A percentile compares a stretch with the other conserved stretches of the same genome.
phyloP scores from a whole-genome alignment of 2,888 invertebrate genomes.

The Campoplex nolae region DNA sequence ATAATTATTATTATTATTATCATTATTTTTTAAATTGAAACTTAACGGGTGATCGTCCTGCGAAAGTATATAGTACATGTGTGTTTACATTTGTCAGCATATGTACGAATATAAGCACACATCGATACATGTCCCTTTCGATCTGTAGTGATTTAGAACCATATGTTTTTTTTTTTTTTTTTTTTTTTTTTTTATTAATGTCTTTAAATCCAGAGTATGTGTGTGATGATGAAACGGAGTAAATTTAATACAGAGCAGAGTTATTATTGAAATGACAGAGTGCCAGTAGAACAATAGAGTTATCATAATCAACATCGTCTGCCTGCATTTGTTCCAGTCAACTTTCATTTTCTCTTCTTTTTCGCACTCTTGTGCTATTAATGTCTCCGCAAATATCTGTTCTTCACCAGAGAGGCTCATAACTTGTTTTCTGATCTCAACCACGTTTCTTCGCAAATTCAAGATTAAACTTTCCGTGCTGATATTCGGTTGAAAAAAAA shows the following conservation, averaged over 20 bases:
- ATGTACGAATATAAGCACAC: constrained; percentile 9
- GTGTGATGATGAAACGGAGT: constrained; percentile 61
- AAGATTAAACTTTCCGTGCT: neutral
- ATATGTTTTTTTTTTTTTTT: constrained; percentile 9
- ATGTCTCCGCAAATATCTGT: neutral
- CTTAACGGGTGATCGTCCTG: neutral
- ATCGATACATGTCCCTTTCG: constrained; percentile 10
- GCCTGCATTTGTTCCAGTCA: neutral
- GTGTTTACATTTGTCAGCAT: neutral
- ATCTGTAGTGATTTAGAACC: constrained; percentile 2
- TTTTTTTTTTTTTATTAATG: constrained; percentile 25
- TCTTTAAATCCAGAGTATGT: constrained; percentile 55
- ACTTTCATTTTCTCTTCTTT: constrained; percentile 19
- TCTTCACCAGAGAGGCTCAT: neutral
- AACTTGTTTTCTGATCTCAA: constrained; percentile 1
- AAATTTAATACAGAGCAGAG: constrained; percentile 25
- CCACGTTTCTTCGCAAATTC: constrained; percentile 8
- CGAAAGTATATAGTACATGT: constrained; percentile 11
- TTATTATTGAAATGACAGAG: constrained; percentile 53
- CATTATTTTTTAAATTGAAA: neutral
- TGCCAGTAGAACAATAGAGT: constrained; percentile 54
- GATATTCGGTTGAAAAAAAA: neutral
- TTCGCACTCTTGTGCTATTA: neutral
- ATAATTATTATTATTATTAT: constrained; percentile 6
- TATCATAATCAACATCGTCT: constrained; percentile 10